Evolutionary conservation across 2,888 invertebrate genomes (phyloP), one percentile per base, ranked within the genome.

Genomic region (Pachycephus smyrnensis): DNA sequence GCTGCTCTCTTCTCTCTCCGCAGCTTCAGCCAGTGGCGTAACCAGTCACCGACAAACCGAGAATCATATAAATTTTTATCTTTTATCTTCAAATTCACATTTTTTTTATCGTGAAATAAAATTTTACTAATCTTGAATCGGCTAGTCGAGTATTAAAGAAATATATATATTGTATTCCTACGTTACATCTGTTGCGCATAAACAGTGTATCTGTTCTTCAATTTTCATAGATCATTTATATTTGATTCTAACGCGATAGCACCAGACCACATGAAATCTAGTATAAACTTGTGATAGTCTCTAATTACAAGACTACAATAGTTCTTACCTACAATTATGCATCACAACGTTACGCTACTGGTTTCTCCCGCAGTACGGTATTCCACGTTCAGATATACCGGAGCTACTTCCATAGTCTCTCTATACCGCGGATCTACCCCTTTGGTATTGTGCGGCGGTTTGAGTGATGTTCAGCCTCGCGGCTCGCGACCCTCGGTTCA

Each of bases 391-490:
- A 69, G 69, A 69, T 15, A 69, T 32, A 12, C 30, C 31, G 12
- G 11, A n/a, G 15, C 69, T 69, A 69, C 30, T 69, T 69, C 32
- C 30, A 69, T 69, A 69, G 69, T 73, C 76, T 79, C 82, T 76
- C 69, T 69, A 69, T 31, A 33, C 31, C 75, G 75, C 33, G 35
- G 75, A 40, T 15, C 75, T 73, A n/a, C 40, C 77, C 73, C 75
- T 77, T 79, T 55, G 75, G 77, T 77, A 76, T 75, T 77, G 75
- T 76, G 75, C 80, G 80, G 80, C 77, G 82, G 85, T 87, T 87
- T 85, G 87, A 88, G 83, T 84, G 86, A 86, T 87, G 84, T 85
- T 84, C 81, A 80, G 81, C 79, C 82, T 83, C 81, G 78, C 81
- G 82, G 81, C 73, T 80, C 82, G 82, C 84, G 84, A 85, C 85